These are phyloP conservation scores for Chrysolina oricalcia DNA, from an alignment of 2,888 invertebrate species.

Conservation along the genomic window DNA sequence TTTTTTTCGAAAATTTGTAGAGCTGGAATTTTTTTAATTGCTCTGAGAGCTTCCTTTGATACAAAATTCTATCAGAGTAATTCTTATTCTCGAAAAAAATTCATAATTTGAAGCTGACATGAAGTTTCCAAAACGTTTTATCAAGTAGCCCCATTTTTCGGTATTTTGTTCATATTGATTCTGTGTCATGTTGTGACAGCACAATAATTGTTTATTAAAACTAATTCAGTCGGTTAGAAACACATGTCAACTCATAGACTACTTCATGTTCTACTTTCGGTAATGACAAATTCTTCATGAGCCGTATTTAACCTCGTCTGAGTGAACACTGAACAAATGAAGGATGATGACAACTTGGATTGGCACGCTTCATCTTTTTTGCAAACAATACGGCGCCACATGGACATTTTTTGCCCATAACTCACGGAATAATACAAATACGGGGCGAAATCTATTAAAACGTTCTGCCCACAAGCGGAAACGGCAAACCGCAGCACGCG, in stretches of 20 bases:
- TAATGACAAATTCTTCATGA: background rate
- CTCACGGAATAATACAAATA: constrained; percentile 44
- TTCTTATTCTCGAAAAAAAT: too few relatives aligned
- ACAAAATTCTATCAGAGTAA: too few relatives aligned
- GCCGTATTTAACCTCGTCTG: background rate
- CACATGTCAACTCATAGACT: background rate
- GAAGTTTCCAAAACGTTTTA: too few relatives aligned
- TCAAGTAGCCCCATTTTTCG: too few relatives aligned
- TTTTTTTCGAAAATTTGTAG: too few relatives aligned
- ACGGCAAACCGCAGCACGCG: constrained; percentile 53
- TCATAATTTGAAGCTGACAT: too few relatives aligned
- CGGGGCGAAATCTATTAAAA: constrained; percentile 50
- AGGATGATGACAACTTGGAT: background rate
- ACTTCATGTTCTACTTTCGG: background rate
- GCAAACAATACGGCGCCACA: constrained; percentile 39
- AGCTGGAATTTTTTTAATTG: too few relatives aligned
- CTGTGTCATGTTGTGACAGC: too few relatives aligned
- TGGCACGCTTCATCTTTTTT: constrained; percentile 28
- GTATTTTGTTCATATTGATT: too few relatives aligned
- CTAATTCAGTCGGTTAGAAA: too few relatives aligned
- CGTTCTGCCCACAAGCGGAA: constrained; percentile 52
- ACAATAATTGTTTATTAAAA: too few relatives aligned
- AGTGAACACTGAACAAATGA: background rate
- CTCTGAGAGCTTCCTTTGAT: too few relatives aligned
- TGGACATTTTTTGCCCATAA: constrained; percentile 44